Evolutionary conservation across 2,797 vertebrate species (phyloP).

Genomic region (Vipera latastei): DNA sequence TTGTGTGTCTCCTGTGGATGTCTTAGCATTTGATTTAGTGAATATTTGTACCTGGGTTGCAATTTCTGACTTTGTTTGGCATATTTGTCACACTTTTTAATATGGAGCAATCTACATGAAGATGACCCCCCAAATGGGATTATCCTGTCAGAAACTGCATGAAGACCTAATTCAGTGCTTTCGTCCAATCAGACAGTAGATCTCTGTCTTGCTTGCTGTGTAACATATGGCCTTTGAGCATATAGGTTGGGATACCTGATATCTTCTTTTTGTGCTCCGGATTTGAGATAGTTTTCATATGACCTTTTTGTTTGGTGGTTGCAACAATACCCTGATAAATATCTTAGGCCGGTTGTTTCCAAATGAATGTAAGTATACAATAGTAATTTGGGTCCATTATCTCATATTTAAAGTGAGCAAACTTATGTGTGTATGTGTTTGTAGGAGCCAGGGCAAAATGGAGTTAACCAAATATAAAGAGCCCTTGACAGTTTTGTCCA

Average conservation of each 20-base stretch:
- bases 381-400: neutral
- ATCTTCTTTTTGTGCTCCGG: conserved; percentile 14
- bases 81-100: neutral
- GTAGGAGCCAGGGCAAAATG: no score
- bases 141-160: neutral
- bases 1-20: neutral
- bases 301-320: conserved; percentile 11
- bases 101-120: neutral
- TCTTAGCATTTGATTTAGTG: neutral
- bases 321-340: neutral
- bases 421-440: neutral
- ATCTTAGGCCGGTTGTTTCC: neutral
- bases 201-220: neutral
- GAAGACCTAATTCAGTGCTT: neutral
- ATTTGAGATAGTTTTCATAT: conserved; percentile 7
- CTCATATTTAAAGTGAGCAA: neutral
- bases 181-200: neutral
- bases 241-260: conserved; percentile 20
- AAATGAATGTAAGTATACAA: neutral
- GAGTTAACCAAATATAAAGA: neutral
- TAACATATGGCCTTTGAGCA: conserved; percentile 24
- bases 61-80: neutral
- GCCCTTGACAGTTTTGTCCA: neutral
- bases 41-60: neutral
- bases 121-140: neutral